Base-by-base conservation (phyloP, 2,797 vertebrate species). In the Acropternis orthonyx region DNA sequence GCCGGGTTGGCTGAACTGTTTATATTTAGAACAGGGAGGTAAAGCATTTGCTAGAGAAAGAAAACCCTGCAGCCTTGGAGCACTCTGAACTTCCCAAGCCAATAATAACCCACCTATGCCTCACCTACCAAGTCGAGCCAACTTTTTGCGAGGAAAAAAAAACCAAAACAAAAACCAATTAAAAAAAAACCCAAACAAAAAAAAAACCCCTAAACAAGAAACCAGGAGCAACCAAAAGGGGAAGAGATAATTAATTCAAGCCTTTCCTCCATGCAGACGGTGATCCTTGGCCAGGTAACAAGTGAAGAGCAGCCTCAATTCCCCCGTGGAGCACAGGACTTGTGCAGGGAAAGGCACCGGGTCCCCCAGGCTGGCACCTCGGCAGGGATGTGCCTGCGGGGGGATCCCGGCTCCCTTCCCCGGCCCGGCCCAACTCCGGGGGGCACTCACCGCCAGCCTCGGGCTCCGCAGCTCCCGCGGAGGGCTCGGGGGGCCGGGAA, bases 331-430 rank as follows among this genome's bases (percentile, higher is more conserved):
- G 46, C 0, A 6, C 41, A 66, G n/a, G n/a, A 44, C 41, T 28
- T 0, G 63, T 0, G 39, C 61, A 22, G 5, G 28, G 30, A 3
- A 1, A 23, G 11, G 72, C 85, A n/a, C 12, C 36, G 1, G 41
- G 56, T 20, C 10, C 2, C 52, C 13, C n/a, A 41, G 0, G 3
- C 14, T 6, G 62, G 62, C 28, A 43, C 14, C 62, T 12, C 3
- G 30, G 32, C 30, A 41, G 61, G 41, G 63, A 46, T 65, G 62
- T 18, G 16, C 30, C 52, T 24, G 48, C 23, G 48, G 48, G 43
- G 43, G 37, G 11, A 10, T 9, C 37, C 37, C 10, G 37, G 44
- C 21, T 12, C 44, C 44, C 44, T 10, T 20, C 12, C 21, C 44
- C 10, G 44, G 44, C 20, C 18, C 19, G 19, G 43, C 43, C 19